Evolutionary conservation across 2,888 invertebrate genomes (phyloP).

Genomic region (Cantharis rufa): DNA sequence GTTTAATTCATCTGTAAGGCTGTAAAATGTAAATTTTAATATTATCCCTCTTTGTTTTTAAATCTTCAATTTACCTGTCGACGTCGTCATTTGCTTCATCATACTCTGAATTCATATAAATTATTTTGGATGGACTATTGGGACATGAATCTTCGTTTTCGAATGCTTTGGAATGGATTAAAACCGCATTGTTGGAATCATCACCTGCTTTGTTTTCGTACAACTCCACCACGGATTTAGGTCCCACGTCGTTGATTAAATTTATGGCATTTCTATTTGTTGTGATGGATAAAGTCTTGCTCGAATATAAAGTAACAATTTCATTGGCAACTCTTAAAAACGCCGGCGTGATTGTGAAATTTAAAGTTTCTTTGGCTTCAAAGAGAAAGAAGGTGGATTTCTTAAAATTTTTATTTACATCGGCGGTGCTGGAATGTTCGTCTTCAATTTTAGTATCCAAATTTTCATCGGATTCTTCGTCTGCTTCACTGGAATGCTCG

Average conservation of each 20-base stretch:
- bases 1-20: constrained; percentile 38
- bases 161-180: constrained; percentile 63
- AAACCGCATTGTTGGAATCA: constrained; percentile 52
- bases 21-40: constrained; percentile 3
- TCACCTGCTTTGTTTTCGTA: constrained; percentile 59
- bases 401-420: constrained; percentile 38
- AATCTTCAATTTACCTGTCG: constrained; percentile 46
- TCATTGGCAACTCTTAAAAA: constrained; percentile 61
- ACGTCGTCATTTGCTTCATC: constrained; percentile 46
- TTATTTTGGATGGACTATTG: constrained; percentile 60
- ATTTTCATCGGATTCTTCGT: constrained; percentile 49
- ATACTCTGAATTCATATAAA: constrained; percentile 37
- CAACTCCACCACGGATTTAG: constrained; percentile 62
- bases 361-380: constrained; percentile 68
- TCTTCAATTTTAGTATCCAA: constrained; percentile 33
- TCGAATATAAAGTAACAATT: constrained; percentile 50
- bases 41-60: neutral
- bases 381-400: constrained; percentile 70
- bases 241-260: constrained; percentile 69
- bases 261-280: constrained; percentile 53
- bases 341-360: constrained; percentile 70
- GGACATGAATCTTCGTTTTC: constrained; percentile 66
- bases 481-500: constrained; percentile 62
- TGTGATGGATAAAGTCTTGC: constrained; percentile 52
- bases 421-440: constrained; percentile 11